Evolutionary conservation across 2,888 invertebrate species (phyloP).

Genomic region (Temnothorax ravouxi): DNA sequence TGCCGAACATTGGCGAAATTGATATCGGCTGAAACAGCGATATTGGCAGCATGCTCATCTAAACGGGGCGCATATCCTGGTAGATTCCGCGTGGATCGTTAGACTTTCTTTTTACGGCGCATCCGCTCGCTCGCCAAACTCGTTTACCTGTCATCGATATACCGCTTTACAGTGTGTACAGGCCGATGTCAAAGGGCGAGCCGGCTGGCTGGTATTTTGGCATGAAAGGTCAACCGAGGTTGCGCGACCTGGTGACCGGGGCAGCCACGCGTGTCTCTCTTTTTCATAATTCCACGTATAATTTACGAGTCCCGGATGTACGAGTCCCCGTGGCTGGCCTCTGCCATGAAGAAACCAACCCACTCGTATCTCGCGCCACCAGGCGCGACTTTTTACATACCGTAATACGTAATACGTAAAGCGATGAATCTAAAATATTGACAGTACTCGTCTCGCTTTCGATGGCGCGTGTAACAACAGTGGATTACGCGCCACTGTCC

Average conservation of each 20-base stretch:
- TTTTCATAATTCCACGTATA: conserved; percentile 69
- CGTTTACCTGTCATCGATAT: conserved; percentile 61
- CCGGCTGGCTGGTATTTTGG: conserved; percentile 35
- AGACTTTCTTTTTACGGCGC: conserved; percentile 46
- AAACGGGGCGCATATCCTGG: conserved; percentile 33
- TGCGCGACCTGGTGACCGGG: conserved; percentile 48
- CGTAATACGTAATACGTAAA: conserved; percentile 60
- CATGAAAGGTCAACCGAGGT: conserved; percentile 46
- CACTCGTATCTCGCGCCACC: conserved; percentile 53
- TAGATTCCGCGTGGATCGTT: conserved; percentile 48
- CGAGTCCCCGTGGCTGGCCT: conserved; percentile 18
- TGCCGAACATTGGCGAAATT: conserved; percentile 41
- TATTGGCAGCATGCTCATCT: conserved; percentile 45
- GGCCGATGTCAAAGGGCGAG: conserved; percentile 32
- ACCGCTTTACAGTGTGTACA: neutral
- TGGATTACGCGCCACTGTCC: neutral
- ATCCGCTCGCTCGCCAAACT: conserved; percentile 46
- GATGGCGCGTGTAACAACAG: neutral
- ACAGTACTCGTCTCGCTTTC: conserved; percentile 21
- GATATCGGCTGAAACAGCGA: conserved; percentile 45
- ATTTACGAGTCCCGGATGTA: conserved; percentile 64
- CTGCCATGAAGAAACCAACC: conserved; percentile 51
- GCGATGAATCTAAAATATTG: conserved; percentile 43
- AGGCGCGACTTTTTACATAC: conserved; percentile 57
- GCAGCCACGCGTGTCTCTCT: conserved; percentile 42